phyloP scores from a whole-genome alignment of 2,113 vertebrate genomes.

The Cyrtonyx montezumae region DNA sequence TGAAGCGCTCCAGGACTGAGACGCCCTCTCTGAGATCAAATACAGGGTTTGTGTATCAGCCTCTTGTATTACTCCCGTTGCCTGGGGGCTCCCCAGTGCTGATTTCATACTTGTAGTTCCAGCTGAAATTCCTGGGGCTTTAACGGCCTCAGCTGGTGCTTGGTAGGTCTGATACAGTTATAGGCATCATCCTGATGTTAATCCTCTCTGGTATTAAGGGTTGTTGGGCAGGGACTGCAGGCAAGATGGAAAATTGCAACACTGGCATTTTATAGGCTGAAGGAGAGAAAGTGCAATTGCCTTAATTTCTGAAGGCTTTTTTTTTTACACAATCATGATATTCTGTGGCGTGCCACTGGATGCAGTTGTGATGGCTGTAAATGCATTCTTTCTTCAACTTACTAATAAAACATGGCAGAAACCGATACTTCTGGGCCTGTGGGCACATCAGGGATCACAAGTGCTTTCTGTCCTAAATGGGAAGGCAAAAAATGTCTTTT shows the following conservation, averaged over 20 bases:
- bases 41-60: not conserved
- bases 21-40: not conserved
- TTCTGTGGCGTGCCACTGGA: not conserved
- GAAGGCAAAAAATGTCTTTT: not conserved
- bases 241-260: not conserved
- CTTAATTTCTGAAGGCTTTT: not conserved
- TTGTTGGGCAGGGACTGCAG: slow-evolving; percentile 6
- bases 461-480: not conserved
- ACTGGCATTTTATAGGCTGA: not conserved
- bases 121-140: not conserved
- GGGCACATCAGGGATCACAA: not conserved
- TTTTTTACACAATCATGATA: not conserved
- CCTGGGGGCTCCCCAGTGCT: not conserved
- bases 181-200: slow-evolving; percentile 26
- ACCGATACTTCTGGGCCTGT: not conserved
- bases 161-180: not conserved
- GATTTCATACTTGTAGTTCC: not conserved
- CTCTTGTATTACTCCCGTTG: not conserved
- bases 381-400: not conserved
- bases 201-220: not conserved
- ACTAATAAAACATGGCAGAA: not conserved
- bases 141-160: not conserved
- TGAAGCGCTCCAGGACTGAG: not conserved
- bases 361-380: not conserved
- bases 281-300: not conserved